Evolutionary conservation across 2,113 vertebrate species (phyloP).

Genomic region (Chiloscyllium plagiosum): DNA sequence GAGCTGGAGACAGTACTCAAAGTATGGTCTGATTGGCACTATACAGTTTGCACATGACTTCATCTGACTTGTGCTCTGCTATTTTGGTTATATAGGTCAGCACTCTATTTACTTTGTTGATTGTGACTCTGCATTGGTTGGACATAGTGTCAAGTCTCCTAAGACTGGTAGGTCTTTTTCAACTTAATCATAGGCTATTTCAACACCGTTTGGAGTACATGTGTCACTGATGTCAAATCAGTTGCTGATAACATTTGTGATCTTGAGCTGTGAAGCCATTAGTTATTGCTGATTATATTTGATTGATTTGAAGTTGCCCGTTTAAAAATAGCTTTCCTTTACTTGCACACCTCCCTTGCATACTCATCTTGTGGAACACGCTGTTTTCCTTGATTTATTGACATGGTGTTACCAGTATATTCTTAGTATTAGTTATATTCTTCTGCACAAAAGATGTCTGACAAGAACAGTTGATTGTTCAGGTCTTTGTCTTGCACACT

Average conservation of each 20-base stretch:
- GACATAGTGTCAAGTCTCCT: conserved; percentile 28
- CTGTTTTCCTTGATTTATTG: neutral
- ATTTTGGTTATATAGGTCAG: conserved; percentile 33
- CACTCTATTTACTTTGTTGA: conserved; percentile 32
- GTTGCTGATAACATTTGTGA: neutral
- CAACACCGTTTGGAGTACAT: neutral
- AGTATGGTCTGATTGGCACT: conserved; percentile 24
- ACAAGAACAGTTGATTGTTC: neutral
- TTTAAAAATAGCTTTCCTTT: neutral
- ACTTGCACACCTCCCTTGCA: neutral
- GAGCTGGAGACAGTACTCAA: neutral
- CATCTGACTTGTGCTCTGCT: conserved; percentile 30
- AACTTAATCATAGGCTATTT: conserved; percentile 22
- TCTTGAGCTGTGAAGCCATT: neutral
- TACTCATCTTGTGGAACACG: neutral
- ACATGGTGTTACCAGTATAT: neutral
- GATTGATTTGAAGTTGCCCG: neutral
- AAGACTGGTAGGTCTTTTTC: conserved; percentile 29
- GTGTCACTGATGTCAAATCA: conserved; percentile 9
- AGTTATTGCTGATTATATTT: neutral
- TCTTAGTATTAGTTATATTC: neutral
- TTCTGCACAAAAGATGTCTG: neutral
- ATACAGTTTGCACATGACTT: conserved; percentile 27
- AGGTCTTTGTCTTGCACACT: neutral
- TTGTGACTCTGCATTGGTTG: conserved; percentile 31